phyloP scores from a whole-genome alignment of 2,797 vertebrate species.

The Propithecus deckenii region DNA sequence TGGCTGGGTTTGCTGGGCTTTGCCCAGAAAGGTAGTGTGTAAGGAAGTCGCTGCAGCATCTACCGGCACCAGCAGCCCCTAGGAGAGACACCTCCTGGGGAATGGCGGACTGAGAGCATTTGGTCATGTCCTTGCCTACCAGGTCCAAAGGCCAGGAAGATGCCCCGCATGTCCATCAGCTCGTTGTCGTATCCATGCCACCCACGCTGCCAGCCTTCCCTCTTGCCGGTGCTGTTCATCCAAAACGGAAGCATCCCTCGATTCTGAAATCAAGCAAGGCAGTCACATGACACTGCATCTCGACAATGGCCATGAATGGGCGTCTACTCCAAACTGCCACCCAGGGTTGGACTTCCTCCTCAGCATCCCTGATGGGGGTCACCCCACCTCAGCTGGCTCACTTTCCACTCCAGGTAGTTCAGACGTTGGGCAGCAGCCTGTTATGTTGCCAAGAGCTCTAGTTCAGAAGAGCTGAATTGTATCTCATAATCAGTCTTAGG shows the following conservation, averaged over 20 bases:
- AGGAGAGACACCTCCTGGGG: neutral
- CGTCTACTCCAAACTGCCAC: neutral
- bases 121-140: slow-evolving; percentile 84
- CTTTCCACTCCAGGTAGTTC: neutral
- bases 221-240: slow-evolving; percentile 88
- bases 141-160: slow-evolving; percentile 94
- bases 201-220: slow-evolving; percentile 92
- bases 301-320: fast-evolving
- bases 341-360: neutral
- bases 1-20: slow-evolving; percentile 54
- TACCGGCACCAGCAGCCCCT: fast-evolving
- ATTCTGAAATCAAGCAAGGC: slow-evolving; percentile 85
- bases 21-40: slow-evolving; percentile 44
- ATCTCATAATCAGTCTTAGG: neutral
- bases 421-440: too few relatives aligned
- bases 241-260: slow-evolving; percentile 91
- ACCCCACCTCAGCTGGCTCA: neutral
- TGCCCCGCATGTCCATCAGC: slow-evolving; percentile 93
- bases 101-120: fast-evolving
- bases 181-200: slow-evolving; percentile 98
- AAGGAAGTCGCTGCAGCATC: neutral
- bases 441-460: neutral
- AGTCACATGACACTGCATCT: neutral
- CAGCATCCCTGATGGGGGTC: neutral
- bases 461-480: neutral